Percentiles rank a stretch among this genome's conserved stretches.
Conservation (phyloP, 2,113 vertebrate species). For the Rhinichthys klamathensis region DNA sequence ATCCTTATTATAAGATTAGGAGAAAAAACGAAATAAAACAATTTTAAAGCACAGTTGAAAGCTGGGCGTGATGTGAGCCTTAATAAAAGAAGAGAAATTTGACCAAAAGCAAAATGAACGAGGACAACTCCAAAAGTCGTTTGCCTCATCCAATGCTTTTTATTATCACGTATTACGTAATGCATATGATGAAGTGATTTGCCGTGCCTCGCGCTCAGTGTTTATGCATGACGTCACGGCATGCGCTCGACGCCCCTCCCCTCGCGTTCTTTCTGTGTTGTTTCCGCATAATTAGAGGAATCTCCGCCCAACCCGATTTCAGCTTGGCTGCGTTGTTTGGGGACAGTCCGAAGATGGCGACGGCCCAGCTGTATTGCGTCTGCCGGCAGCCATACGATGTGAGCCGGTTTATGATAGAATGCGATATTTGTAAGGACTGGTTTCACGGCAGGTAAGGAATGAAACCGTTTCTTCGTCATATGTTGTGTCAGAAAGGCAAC, state of each 20-base stretch:
- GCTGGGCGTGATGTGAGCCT: too few species aligned
- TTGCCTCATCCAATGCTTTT: neutral
- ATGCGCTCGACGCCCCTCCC: neutral
- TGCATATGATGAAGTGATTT: neutral
- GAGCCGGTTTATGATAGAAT: constrained; percentile 98
- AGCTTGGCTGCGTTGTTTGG: constrained; percentile 74
- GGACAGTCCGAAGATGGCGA: constrained; percentile 86
- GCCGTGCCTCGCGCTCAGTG: neutral
- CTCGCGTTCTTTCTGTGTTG: constrained; percentile 19
- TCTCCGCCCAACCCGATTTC: constrained; percentile 52
- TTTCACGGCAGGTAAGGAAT: constrained; percentile 92
- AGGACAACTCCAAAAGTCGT: neutral
- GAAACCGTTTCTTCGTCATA: neutral
- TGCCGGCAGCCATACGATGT: constrained; percentile 98
- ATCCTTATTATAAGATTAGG: too few species aligned
- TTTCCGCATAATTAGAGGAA: constrained; percentile 50
- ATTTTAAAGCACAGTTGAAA: too few species aligned
- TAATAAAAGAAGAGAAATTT: too few species aligned
- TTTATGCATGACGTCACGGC: constrained; percentile 9
- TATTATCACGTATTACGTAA: constrained; percentile 20
- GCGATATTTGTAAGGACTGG: constrained; percentile 98
- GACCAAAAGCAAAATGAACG: too few species aligned
- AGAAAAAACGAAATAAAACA: too few species aligned
- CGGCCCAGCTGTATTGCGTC: constrained; percentile 93
- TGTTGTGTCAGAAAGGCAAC: neutral